Base-by-base conservation (phyloP, 2,888 invertebrate species). In the Anaspis maculata region DNA sequence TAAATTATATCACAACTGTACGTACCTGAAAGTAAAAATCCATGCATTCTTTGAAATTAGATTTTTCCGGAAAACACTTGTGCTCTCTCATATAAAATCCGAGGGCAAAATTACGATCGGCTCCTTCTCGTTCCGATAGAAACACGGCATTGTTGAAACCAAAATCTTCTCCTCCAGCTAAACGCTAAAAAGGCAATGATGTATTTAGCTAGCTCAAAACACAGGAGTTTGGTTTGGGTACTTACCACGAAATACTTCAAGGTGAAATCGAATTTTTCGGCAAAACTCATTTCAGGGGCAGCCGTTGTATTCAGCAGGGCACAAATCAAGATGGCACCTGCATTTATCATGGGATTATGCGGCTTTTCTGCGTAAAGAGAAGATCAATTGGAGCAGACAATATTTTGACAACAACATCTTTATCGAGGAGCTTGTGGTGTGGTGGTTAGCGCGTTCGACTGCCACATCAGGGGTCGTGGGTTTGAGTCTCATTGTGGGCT, bases 281-380 rank as follows among this genome's bases (percentile, higher is more conserved):
- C 90, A 3, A 87, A 70, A 3, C 85, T 85, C 88, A 90, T 87
- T 59, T 90, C 88, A 1, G 88, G 84, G 51, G 81, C 82, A 26
- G 89, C 80, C 53, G 90, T 67, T 2, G 83, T 76, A 62, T 88
- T 86, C 37, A 91, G 66, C 35, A 97, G 70, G 1, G 95, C 86
- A 54, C 91, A 91, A 2, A 89, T 77, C 37, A 97, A 72, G 51
- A 97, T 95, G 21, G 96, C 95, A n/a, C 97, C 97, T n/a, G 96
- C 90, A 65, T 97, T 97, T 46, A 97, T 92, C 92, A 97, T 94
- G 0, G 97, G 97, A 69, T 97, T 97, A 67, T 97, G 96, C 0
- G 97, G 97, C 64, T 94, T 94, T 69, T 91, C 95, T 94, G 69
- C n/a, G n/a, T n/a, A n/a, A n/a, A n/a, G n/a, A n/a, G n/a, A 31